Evolutionary conservation across 2,113 vertebrate genomes (phyloP).

Genomic region (Macaca nemestrina): DNA sequence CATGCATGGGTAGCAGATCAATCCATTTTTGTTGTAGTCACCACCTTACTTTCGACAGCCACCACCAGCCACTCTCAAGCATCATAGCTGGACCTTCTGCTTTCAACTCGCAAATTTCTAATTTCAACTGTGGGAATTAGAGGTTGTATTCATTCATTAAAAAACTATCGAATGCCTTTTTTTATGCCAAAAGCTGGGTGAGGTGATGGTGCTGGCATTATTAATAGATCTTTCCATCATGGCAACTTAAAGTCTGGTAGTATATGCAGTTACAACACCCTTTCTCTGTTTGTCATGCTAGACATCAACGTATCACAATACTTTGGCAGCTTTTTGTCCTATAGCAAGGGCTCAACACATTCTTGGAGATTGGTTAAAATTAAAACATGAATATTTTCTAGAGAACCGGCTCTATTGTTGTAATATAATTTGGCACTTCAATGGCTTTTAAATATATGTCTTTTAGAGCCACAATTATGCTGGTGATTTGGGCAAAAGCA

Average conservation of each 20-base stretch:
- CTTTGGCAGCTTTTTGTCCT: neutral
- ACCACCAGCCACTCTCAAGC: neutral
- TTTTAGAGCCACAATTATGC: conserved; percentile 74
- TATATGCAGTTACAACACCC: neutral
- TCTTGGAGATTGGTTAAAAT: conserved; percentile 64
- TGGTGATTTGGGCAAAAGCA: conserved; percentile 73
- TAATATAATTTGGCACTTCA: conserved; percentile 75
- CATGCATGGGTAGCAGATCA: neutral
- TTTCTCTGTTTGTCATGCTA: neutral
- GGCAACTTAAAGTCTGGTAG: neutral
- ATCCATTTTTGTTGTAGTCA: neutral
- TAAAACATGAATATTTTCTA: conserved; percentile 67
- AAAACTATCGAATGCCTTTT: neutral
- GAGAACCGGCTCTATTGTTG: conserved; percentile 64
- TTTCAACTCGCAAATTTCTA: neutral
- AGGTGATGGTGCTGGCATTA: neutral
- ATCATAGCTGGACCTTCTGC: neutral
- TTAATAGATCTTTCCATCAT: neutral
- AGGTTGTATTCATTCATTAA: neutral
- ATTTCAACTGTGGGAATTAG: conserved; percentile 33
- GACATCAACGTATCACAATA: conserved; percentile 27
- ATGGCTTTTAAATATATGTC: conserved; percentile 72
- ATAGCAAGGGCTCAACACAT: conserved; percentile 45
- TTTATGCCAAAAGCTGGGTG: neutral
- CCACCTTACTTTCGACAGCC: neutral